Base-by-base conservation (phyloP, 2,113 vertebrate genomes). In the Pheucticus melanocephalus region DNA sequence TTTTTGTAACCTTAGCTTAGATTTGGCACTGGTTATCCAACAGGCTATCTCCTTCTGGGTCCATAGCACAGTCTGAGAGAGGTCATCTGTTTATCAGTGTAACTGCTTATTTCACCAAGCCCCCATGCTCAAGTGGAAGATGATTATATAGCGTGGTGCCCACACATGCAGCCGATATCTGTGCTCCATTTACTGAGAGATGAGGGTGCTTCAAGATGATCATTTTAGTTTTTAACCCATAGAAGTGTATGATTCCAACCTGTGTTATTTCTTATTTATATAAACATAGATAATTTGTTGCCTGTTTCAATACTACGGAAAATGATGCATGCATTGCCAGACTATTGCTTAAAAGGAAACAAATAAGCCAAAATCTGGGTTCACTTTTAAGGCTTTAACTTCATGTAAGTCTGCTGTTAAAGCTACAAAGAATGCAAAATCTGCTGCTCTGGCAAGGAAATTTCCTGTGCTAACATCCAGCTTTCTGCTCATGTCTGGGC, bases 71-170 rank as follows among this genome's bases (percentile, higher is more conserved):
- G 54, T 15, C 39, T 56, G 45, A 23, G 63, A 47, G 25, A 71
- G 22, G 6, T 42, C 10, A 39, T 63, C 39, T 60, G 40, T 30
- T 68, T n/a, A 56, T 65, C 33, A 64, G 10, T 40, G 19, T 25
- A 78, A 59, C 28, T n/a, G 17, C 27, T 79, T 21, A 21, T 72
- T 85, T 56, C 1, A 30, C 14, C 18, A 79, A 30, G 51, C 25
- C 17, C 24, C 33, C 22, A 4, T 4, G 33, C 25, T 56, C 2
- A 73, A 64, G 45, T 20, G 31, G 28, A 60, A 64, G 28, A 33
- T 0, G 4, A 81, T 86, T 47, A 12, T 14, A 25, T 0, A 82
- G 23, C 0, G 0, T 21, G 39, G 15, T n/a, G 37, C 51, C 31
- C 64, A 27, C 8, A 70, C 24, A 60, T 0, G 0, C 3, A 45